Conservation (phyloP, 2,797 vertebrate genomes). For the Trichosurus vulpecula region DNA sequence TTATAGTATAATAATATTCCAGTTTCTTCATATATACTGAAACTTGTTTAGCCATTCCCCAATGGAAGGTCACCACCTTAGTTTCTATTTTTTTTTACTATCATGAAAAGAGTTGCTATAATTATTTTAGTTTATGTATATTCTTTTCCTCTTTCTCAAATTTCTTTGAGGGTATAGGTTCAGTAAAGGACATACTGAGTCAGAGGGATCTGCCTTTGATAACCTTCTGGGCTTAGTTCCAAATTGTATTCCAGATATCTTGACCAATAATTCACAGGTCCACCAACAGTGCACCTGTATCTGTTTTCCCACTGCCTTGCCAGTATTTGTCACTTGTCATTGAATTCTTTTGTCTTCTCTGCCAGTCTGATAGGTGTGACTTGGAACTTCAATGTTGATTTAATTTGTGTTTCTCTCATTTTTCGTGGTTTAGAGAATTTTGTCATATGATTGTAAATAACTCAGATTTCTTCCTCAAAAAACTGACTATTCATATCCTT, state of each 20-base stretch:
- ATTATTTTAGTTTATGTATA: background rate
- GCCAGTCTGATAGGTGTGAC: background rate
- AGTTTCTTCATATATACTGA: background rate
- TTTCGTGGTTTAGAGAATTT: background rate
- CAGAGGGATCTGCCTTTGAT: background rate
- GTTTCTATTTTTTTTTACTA: background rate
- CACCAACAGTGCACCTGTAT: background rate
- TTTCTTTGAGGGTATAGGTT: background rate
- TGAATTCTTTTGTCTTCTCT: background rate
- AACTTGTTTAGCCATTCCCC: background rate
- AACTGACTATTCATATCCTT: background rate
- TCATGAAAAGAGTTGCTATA: background rate
- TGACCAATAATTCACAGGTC: background rate
- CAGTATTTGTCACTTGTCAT: background rate
- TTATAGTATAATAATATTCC: background rate
- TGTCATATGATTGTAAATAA: background rate
- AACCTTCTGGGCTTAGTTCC: background rate
- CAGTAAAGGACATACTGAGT: background rate
- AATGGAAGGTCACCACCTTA: background rate
- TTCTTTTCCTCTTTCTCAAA: background rate
- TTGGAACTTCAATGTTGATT: background rate
- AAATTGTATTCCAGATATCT: background rate
- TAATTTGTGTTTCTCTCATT: background rate
- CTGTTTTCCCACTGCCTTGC: background rate
- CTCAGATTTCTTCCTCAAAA: background rate